Evolutionary conservation across 2,797 vertebrate genomes (phyloP), one percentile per base, ranked within the genome.

Genomic region (Apogon talboti): DNA sequence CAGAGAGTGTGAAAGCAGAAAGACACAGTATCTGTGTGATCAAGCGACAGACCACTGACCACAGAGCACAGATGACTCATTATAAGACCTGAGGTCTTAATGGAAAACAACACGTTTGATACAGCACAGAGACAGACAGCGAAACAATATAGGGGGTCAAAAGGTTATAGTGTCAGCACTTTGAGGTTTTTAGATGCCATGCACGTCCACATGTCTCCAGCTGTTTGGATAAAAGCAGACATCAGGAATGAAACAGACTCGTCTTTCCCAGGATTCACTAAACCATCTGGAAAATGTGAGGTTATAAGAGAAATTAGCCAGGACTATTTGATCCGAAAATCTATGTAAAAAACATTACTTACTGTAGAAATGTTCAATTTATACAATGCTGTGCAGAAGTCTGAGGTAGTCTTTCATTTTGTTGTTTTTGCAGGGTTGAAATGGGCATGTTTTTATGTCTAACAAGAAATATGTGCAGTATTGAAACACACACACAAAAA

Each of bases 11-110:
- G 28, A 48, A 19, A 52, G 40, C 19, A 59, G 13, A 21, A 28
- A 46, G 3, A 54, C 9, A 49, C 1, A 41, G 19, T 11, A 6
- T 11, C 16, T 0, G 42, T 16, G 12, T 18, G 65, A 58, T 45
- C 8, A 51, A 60, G 50, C 41, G 44, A 56, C 41, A 50, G 43
- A 43, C 48, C 14, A 51, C 48, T 40, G 46, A 72, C 42, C 65
- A 72, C 37, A 66, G 46, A 72, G 40, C 65, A 72, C 37, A 66
- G 33, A 78, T 76, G 71, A 76, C 59, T 75, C 74, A 82, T 75
- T 74, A 69, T 51, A 40, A 54, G 52, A 81, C 41, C 44, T 56
- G 52, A 78, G 51, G 62, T 47, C 49, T 47, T 55, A 16, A 71
- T 42, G n/a, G 56, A 66, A 79, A 79, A 66, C 24, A 66, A 60